Percentiles rank a stretch among this genome's conserved stretches.
phyloP scores from a whole-genome alignment of 1,140 invertebrate genomes.

The Polypedilum vanderplanki region DNA sequence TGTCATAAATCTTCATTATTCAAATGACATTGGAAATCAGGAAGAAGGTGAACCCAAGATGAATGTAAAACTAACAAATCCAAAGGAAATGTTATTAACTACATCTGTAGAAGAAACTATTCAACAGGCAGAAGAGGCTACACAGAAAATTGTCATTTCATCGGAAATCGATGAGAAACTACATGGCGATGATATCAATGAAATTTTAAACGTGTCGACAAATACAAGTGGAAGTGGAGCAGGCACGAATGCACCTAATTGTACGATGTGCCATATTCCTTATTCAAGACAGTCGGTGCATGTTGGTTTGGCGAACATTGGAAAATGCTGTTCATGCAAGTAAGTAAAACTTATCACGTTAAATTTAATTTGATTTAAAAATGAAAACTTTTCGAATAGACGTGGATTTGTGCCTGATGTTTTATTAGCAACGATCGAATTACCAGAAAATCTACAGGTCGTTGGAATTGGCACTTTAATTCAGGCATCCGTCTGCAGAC shows the following conservation, averaged over 20 bases:
- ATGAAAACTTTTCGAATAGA: constrained; percentile 45
- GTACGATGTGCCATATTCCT: constrained; percentile 69
- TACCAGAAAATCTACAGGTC: constrained; percentile 63
- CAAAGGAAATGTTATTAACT: not conserved
- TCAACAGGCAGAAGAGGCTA: not conserved
- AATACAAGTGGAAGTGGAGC: constrained; percentile 31
- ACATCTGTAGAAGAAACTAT: not conserved
- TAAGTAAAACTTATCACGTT: constrained; percentile 43
- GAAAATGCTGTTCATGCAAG: constrained; percentile 61
- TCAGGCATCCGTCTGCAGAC: constrained; percentile 70
- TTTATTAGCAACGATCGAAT: constrained; percentile 80
- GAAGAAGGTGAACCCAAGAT: constrained; percentile 31
- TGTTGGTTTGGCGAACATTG: constrained; percentile 53
- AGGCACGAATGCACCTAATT: constrained; percentile 36
- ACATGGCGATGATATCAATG: not conserved
- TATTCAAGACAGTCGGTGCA: constrained; percentile 65
- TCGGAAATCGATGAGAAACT: not conserved
- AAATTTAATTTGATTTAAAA: constrained; percentile 31
- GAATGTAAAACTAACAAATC: constrained; percentile 30
- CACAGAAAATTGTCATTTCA: not conserved
- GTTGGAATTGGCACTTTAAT: constrained; percentile 70
- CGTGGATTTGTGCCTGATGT: constrained; percentile 83
- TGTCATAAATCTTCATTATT: constrained; percentile 59
- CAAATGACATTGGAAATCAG: constrained; percentile 34
- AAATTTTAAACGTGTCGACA: not conserved